A percentile compares a stretch with the other conserved stretches of the same genome.
These are phyloP conservation scores for Torymus texanus DNA, from an alignment of 2,888 invertebrate genomes.

Conservation along the genomic window DNA sequence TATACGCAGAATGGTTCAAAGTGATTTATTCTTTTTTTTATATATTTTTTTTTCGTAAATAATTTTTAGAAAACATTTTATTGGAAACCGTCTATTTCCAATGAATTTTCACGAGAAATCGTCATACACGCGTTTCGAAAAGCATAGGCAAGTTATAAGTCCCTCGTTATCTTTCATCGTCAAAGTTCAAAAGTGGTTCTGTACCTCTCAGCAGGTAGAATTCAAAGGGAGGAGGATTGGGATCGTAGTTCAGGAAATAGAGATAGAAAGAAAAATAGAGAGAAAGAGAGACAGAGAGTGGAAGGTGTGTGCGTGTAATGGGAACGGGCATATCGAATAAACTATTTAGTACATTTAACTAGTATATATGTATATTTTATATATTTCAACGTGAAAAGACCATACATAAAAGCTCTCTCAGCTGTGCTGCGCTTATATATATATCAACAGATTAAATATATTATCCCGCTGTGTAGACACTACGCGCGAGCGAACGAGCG, in stretches of 20 bases:
- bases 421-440: slow-evolving; percentile 4
- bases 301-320: slow-evolving; percentile 4
- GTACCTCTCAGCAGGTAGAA: slow-evolving; percentile 1
- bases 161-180: neutral
- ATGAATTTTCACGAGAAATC: no score
- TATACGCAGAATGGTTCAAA: no score
- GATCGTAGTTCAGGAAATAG: no score
- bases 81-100: no score
- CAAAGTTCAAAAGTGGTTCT: slow-evolving; percentile 23
- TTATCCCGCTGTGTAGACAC: no score
- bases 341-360: slow-evolving; percentile 26
- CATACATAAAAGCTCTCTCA: slow-evolving; percentile 48
- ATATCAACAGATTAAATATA: no score
- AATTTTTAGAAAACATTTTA: no score
- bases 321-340: slow-evolving; percentile 29
- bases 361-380: slow-evolving; percentile 21
- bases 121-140: neutral
- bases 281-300: neutral
- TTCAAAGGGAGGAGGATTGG: no score
- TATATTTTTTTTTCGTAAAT: no score
- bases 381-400: slow-evolving; percentile 51
- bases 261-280: neutral
- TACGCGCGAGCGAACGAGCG: neutral
- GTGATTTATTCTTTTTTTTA: no score
- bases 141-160: slow-evolving; percentile 17